phyloP scores from a whole-genome alignment of 2,888 invertebrate genomes.

The Apoda limacodes region DNA sequence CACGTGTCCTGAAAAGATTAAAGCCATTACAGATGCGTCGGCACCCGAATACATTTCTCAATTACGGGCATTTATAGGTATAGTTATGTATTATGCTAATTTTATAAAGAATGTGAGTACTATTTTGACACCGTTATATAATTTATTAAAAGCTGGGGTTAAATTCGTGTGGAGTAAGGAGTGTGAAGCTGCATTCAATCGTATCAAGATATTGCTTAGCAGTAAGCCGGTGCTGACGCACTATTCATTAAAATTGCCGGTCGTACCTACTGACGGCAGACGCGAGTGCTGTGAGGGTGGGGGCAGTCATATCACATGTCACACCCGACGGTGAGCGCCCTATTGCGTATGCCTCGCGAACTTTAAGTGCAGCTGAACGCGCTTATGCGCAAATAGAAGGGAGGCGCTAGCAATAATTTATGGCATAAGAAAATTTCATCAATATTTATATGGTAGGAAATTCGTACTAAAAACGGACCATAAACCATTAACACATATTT shows the following conservation, averaged over 20 bases:
- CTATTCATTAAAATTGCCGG: too few species aligned
- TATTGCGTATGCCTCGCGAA: slow-evolving; percentile 21
- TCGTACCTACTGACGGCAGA: slow-evolving; percentile 13
- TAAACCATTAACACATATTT: slow-evolving; percentile 33
- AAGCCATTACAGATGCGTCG: slow-evolving; percentile 3
- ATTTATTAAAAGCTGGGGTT: neutral
- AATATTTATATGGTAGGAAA: slow-evolving; percentile 21
- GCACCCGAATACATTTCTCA: slow-evolving; percentile 6
- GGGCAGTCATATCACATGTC: slow-evolving; percentile 20
- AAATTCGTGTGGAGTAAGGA: too few species aligned
- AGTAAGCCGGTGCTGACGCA: too few species aligned
- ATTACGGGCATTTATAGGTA: slow-evolving; percentile 3
- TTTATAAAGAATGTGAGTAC: slow-evolving; percentile 22
- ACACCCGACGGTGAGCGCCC: slow-evolving; percentile 19
- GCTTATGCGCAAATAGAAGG: slow-evolving; percentile 23
- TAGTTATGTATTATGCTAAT: slow-evolving; percentile 23
- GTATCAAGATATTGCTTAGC: too few species aligned
- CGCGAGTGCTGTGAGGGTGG: slow-evolving; percentile 17
- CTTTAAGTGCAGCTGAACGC: slow-evolving; percentile 19
- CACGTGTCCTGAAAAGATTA: slow-evolving; percentile 7
- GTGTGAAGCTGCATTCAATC: too few species aligned
- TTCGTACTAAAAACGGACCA: slow-evolving; percentile 35
- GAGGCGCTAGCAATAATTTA: slow-evolving; percentile 22
- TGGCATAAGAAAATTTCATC: slow-evolving; percentile 20
- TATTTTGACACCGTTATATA: slow-evolving; percentile 5